These are phyloP conservation scores for Oncopeltus fasciatus DNA, from an alignment of 1,140 invertebrate species.

Conservation along the genomic window DNA sequence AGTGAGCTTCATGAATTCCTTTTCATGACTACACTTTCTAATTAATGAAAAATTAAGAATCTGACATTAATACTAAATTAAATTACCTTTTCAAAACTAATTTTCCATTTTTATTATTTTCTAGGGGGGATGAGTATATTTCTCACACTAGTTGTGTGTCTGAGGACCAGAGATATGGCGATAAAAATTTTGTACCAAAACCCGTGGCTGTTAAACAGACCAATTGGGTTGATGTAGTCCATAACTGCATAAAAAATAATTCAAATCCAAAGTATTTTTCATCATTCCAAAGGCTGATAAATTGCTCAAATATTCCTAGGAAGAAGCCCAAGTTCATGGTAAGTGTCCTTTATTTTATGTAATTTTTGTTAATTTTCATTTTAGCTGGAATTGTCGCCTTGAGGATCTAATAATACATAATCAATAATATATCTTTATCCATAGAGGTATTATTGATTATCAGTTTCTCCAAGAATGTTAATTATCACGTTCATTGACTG, in stretches of 20 bases:
- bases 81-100: background rate
- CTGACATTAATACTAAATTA: background rate
- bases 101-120: constrained; percentile 6
- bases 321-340: constrained; percentile 16
- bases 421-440: too few species aligned
- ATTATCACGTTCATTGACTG: too few species aligned
- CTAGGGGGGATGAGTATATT: constrained; percentile 6
- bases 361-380: too few species aligned
- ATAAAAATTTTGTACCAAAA: constrained; percentile 6
- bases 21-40: background rate
- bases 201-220: constrained; percentile 8
- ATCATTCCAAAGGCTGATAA: background rate
- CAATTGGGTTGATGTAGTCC: constrained; percentile 6
- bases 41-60: background rate
- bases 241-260: background rate
- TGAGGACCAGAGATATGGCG: constrained; percentile 15
- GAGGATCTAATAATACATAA: too few species aligned
- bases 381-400: too few species aligned
- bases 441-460: too few species aligned
- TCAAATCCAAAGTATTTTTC: background rate
- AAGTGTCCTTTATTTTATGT: background rate
- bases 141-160: constrained; percentile 14
- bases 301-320: constrained; percentile 9
- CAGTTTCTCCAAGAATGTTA: too few species aligned
- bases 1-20: background rate